Evolutionary conservation across 2,113 vertebrate genomes (phyloP).

Genomic region (Hemibagrus wyckioides): DNA sequence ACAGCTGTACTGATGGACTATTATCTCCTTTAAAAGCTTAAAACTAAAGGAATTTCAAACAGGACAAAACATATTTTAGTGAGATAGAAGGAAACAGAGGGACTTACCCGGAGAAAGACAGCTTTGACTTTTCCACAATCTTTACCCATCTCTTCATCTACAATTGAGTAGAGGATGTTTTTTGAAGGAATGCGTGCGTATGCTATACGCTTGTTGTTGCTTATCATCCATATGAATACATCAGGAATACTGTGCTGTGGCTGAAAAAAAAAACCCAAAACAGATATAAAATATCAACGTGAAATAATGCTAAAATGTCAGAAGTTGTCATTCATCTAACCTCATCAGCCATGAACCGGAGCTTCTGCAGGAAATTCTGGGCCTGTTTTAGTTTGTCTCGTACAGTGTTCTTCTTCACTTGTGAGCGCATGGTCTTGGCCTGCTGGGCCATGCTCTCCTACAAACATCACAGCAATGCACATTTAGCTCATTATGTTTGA

Average conservation of each 20-base stretch:
- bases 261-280: slow-evolving; percentile 60
- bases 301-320: not conserved
- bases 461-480: slow-evolving; percentile 14
- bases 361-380: slow-evolving; percentile 88
- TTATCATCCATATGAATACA: slow-evolving; percentile 97
- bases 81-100: not conserved
- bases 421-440: slow-evolving; percentile 82
- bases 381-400: slow-evolving; percentile 88
- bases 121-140: slow-evolving; percentile 98
- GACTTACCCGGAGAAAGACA: slow-evolving; percentile 85
- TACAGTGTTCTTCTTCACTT: slow-evolving; percentile 91
- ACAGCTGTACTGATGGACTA: no score
- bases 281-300: not conserved
- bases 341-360: slow-evolving; percentile 90
- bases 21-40: not conserved
- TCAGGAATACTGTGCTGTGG: slow-evolving; percentile 96
- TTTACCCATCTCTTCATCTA: slow-evolving; percentile 91
- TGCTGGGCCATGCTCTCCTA: slow-evolving; percentile 92
- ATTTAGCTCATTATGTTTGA: not conserved
- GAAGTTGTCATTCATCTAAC: slow-evolving; percentile 62
- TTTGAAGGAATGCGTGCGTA: slow-evolving; percentile 92
- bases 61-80: not conserved
- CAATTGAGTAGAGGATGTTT: slow-evolving; percentile 89
- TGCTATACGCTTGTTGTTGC: slow-evolving; percentile 90
- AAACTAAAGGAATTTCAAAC: not conserved